These are phyloP conservation scores for Aporophyla lueneburgensis DNA, from an alignment of 2,888 invertebrate species.

Conservation along the genomic window DNA sequence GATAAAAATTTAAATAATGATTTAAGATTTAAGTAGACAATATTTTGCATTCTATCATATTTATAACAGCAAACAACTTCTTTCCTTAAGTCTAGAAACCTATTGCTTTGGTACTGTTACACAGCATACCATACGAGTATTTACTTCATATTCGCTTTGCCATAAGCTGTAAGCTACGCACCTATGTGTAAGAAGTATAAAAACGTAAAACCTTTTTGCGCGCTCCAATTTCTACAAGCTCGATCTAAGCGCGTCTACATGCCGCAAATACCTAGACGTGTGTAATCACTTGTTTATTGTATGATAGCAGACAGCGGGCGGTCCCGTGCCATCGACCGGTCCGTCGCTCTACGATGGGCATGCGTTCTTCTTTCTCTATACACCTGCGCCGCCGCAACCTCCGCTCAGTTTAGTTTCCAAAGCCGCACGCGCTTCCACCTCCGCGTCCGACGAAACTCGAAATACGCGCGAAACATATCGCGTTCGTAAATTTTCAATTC, in stretches of 20 bases:
- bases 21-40: neutral
- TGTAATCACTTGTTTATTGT: slow-evolving; percentile 62
- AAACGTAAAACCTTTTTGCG: neutral
- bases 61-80: neutral
- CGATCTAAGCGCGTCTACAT: slow-evolving; percentile 30
- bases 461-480: slow-evolving; percentile 83
- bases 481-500: slow-evolving; percentile 35
- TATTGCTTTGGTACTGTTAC: neutral
- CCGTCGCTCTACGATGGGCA: slow-evolving; percentile 63
- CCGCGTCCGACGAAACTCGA: slow-evolving; percentile 70
- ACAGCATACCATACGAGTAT: neutral
- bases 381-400: slow-evolving; percentile 78
- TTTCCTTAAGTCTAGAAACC: too few relatives aligned
- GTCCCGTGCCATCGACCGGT: slow-evolving; percentile 78
- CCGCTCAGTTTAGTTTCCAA: slow-evolving; percentile 82
- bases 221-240: slow-evolving; percentile 37
- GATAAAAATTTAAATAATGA: slow-evolving; percentile 13
- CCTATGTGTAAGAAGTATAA: neutral
- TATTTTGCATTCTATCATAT: neutral
- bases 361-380: slow-evolving; percentile 76
- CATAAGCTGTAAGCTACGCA: neutral
- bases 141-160: neutral
- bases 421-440: slow-evolving; percentile 82
- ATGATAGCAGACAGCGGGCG: slow-evolving; percentile 72
- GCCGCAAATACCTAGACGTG: slow-evolving; percentile 51